A percentile compares a stretch with the other conserved stretches of the same genome.
Conservation (phyloP, 2,113 vertebrate species). For the Nesogale talazaci region DNA sequence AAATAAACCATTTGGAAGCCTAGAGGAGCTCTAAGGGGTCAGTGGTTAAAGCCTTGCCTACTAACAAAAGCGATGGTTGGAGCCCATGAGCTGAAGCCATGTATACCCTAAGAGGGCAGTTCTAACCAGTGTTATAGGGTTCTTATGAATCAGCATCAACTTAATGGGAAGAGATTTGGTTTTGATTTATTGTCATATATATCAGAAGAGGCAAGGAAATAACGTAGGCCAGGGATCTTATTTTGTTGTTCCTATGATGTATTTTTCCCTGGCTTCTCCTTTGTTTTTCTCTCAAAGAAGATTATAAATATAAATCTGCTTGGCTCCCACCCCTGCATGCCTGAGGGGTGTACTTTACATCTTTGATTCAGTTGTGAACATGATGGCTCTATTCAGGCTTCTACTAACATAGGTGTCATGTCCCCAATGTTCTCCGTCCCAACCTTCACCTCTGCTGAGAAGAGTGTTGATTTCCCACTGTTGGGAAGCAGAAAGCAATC, state of each 20-base stretch:
- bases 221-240: background rate
- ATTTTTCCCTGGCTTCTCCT: constrained; percentile 12
- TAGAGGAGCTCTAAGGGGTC: background rate
- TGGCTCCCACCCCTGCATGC: constrained; percentile 18
- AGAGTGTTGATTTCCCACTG: background rate
- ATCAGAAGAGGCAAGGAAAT: no score
- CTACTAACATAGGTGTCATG: constrained; percentile 9
- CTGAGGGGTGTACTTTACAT: background rate
- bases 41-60: background rate
- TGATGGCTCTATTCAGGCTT: background rate
- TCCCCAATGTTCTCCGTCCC: background rate
- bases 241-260: background rate
- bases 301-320: constrained; percentile 36
- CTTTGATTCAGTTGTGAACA: background rate
- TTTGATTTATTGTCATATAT: background rate
- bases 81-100: background rate
- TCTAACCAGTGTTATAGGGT: background rate
- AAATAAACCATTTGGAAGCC: background rate
- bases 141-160: background rate
- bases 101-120: background rate
- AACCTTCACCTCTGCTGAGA: background rate
- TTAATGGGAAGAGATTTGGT: background rate
- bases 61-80: background rate
- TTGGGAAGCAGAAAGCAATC: background rate
- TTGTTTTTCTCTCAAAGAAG: constrained; percentile 18